Base-by-base conservation (phyloP, 2,888 invertebrate genomes). In the Marasmarcha lunaedactyla region DNA sequence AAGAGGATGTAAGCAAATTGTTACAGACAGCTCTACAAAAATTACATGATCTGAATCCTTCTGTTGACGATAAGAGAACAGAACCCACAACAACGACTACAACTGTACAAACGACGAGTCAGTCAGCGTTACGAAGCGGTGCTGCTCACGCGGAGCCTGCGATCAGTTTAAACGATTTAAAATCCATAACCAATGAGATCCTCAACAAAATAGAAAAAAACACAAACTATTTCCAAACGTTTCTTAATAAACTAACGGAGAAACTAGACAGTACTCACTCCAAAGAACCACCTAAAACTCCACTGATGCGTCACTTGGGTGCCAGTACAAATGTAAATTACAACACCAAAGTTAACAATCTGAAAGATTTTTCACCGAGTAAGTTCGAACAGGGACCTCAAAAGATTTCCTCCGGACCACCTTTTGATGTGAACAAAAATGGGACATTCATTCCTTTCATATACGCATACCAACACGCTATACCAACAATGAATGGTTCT, bases 131-230 rank as follows among this genome's bases (percentile, higher is more conserved):
- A n/a, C 3, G 20, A 20, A 7, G 7, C 7, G 7, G 3, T 20
- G 4, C 20, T 5, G 7, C 20, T 5, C 3, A 3, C 20, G 7
- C 20, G 4, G 7, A 20, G 3, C 20, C 20, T 20, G 20, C 4
- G 7, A 20, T 20, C 20, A 7, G 20, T 7, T 5, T 20, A 3
- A 7, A 20, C 20, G 20, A 20, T 20, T 7, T 20, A 3, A 20
- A 20, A 20, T 3, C 20, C 3, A 20, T 71, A 6, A 74, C 76
- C 0, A 59, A 59, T 12, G 60, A 65, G 45, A 70, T 81, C 11
- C 43, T 81, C 12, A 57, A 55, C n/a, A 72, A 71, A 46, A 68
- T 79, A 0, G 69, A 76, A 26, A 57, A 45, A 40, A 79, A 79
- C 35, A 77, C 78, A 0, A 58, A 65, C 14, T 50, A 72, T 10